Percentiles rank a stretch among this genome's conserved stretches.
Conservation (phyloP, 2,797 vertebrate genomes). For the Aplochiton taeniatus region DNA sequence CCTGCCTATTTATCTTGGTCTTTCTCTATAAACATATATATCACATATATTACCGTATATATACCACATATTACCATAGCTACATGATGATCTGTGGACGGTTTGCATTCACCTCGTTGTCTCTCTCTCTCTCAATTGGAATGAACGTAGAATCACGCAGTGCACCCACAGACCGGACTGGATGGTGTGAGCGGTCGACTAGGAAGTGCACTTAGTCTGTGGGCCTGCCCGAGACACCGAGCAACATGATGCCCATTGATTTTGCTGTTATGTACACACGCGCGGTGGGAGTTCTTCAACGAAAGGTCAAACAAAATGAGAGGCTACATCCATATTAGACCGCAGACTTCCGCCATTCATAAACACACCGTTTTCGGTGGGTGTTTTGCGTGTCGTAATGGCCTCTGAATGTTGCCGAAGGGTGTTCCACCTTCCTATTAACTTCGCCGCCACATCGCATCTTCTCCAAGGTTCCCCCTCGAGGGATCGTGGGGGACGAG, state of each 20-base stretch:
- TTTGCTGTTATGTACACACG: slow-evolving; percentile 54
- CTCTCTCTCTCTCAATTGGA: slow-evolving; percentile 17
- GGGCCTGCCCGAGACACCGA: slow-evolving; percentile 34
- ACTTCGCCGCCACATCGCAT: no score
- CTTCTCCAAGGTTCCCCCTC: no score
- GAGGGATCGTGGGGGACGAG: no score
- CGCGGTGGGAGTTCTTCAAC: slow-evolving; percentile 55
- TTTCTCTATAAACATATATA: slow-evolving; percentile 26
- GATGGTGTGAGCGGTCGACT: background rate
- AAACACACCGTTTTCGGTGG: background rate
- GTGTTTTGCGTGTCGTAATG: slow-evolving; percentile 26
- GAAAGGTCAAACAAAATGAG: slow-evolving; percentile 68
- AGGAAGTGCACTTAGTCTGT: slow-evolving; percentile 25
- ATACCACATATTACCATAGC: no score
- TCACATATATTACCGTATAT: no score
- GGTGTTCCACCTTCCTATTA: slow-evolving; percentile 22
- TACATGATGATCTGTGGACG: no score
- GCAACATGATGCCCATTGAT: slow-evolving; percentile 63
- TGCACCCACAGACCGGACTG: slow-evolving; percentile 37
- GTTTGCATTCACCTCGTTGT: background rate
- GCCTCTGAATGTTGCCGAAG: slow-evolving; percentile 29
- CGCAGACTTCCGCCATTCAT: slow-evolving; percentile 47
- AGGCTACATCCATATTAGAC: slow-evolving; percentile 59
- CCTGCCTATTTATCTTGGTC: background rate
- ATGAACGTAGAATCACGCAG: slow-evolving; percentile 36